These are phyloP conservation scores for Salticus scenicus DNA, from an alignment of 2,888 invertebrate species.

Conservation along the genomic window DNA sequence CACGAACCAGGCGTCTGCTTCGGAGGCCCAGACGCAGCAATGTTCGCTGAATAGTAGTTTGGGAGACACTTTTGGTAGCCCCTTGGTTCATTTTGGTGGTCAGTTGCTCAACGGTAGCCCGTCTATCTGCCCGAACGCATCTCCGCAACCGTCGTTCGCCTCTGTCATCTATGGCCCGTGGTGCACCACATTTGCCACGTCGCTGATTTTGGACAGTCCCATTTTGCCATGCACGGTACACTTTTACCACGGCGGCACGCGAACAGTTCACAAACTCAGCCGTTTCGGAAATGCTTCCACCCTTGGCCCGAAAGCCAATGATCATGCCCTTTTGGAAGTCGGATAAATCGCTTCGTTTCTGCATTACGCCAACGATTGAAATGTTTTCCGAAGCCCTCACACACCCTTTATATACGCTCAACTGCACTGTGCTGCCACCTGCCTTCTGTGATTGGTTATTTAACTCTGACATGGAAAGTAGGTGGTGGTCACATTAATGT, in stretches of 20 bases:
- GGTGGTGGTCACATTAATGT: neutral
- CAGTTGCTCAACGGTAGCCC: neutral
- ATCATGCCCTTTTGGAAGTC: slow-evolving; percentile 1
- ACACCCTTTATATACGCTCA: slow-evolving; percentile 28
- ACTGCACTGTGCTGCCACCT: slow-evolving; percentile 40
- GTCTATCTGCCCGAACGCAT: neutral
- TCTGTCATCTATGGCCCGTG: neutral
- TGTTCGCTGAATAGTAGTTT: too few relatives aligned
- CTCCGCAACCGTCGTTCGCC: neutral
- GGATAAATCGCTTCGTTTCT: slow-evolving; percentile 11
- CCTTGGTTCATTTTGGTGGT: neutral
- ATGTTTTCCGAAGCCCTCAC: neutral
- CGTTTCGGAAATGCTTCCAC: neutral
- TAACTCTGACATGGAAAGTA: slow-evolving; percentile 32
- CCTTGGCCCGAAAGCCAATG: neutral
- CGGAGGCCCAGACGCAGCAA: too few relatives aligned
- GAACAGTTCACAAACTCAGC: neutral
- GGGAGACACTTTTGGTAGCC: neutral
- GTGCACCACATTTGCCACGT: neutral
- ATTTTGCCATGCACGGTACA: slow-evolving; percentile 5
- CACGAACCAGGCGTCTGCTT: too few relatives aligned
- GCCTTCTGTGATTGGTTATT: slow-evolving; percentile 54
- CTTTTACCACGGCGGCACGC: neutral
- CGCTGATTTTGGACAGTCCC: neutral
- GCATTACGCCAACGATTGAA: slow-evolving; percentile 3